These are phyloP conservation scores for Camponotus pennsylvanicus DNA, from an alignment of 1,140 invertebrate genomes.

Conservation along the genomic window DNA sequence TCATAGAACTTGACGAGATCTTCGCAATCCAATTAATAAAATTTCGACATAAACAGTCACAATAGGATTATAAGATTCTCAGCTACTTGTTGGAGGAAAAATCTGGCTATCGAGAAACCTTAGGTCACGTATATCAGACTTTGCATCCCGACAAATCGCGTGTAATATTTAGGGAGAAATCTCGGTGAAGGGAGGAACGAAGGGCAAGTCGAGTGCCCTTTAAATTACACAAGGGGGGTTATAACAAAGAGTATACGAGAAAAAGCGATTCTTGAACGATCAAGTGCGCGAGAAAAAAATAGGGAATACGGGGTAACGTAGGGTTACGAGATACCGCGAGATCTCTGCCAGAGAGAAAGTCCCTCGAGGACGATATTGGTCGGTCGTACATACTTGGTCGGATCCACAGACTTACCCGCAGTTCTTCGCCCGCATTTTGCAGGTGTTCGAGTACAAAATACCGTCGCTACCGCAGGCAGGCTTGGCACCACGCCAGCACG, in stretches of 20 bases:
- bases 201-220: not conserved
- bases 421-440: conserved; percentile 96
- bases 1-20: not conserved
- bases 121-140: not conserved
- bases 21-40: conserved; percentile 1
- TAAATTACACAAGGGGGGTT: not conserved
- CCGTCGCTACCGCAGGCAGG: conserved; percentile 97
- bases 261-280: conserved; percentile 36
- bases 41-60: not conserved
- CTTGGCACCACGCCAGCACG: conserved; percentile 95
- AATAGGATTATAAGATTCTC: not conserved
- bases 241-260: conserved; percentile 8
- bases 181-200: not conserved
- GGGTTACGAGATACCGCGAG: not conserved
- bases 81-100: not conserved
- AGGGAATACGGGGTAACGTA: too few relatives aligned
- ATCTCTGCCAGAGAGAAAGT: conserved; percentile 7
- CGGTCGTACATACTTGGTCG: not conserved
- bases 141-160: not conserved
- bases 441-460: conserved; percentile 95
- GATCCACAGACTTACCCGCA: conserved; percentile 90
- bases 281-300: not conserved
- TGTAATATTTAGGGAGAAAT: conserved; percentile 20
- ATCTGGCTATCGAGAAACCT: not conserved
- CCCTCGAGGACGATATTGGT: not conserved